phyloP scores from a whole-genome alignment of 2,888 invertebrate species.

The Nymphalis polychloros region DNA sequence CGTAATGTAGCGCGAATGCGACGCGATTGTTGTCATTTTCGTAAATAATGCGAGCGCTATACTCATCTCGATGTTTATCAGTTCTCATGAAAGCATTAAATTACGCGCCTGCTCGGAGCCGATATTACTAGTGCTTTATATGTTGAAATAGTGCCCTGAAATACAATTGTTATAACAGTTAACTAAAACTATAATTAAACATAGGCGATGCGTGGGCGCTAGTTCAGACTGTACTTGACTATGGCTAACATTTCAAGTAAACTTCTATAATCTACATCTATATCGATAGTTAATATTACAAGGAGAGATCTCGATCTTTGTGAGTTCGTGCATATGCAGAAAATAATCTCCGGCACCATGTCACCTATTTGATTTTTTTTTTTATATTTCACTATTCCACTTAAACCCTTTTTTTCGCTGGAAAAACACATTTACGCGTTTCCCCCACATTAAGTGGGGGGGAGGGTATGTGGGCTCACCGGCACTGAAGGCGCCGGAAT shows the following conservation, averaged over 20 bases:
- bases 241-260: not conserved
- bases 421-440: too few relatives aligned
- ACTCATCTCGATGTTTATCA: conserved; percentile 74
- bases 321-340: too few relatives aligned
- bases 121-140: conserved; percentile 57
- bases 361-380: too few relatives aligned
- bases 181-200: conserved; percentile 22
- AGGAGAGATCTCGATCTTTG: too few relatives aligned
- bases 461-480: too few relatives aligned
- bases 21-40: conserved; percentile 77
- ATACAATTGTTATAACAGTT: conserved; percentile 21
- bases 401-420: too few relatives aligned
- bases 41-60: conserved; percentile 74
- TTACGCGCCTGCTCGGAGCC: conserved; percentile 60
- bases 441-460: too few relatives aligned
- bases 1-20: conserved; percentile 73
- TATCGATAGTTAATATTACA: too few relatives aligned
- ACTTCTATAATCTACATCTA: not conserved
- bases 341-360: too few relatives aligned
- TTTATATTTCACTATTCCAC: too few relatives aligned
- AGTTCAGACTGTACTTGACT: conserved; percentile 8
- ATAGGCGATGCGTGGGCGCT: conserved; percentile 10
- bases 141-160: conserved; percentile 40
- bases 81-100: conserved; percentile 71
- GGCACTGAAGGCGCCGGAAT: too few relatives aligned